Evolutionary conservation across 2,888 invertebrate genomes (phyloP), one percentile per base, ranked within the genome.

Genomic region (Capitulum mitella): DNA sequence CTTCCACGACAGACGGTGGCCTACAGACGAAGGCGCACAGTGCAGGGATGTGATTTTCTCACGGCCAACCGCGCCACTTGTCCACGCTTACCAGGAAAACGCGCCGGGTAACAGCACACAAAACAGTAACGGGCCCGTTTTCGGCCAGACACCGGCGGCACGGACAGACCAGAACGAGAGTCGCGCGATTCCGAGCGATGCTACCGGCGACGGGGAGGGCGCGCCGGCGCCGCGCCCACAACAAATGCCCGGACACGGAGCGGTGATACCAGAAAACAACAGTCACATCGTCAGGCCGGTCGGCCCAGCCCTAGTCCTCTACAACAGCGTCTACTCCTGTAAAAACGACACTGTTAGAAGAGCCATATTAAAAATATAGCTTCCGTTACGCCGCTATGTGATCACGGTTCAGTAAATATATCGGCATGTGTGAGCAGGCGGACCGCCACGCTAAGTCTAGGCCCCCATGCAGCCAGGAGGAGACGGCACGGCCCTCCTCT

Each of bases 311-410:
- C 54, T n/a, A 26, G 22, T n/a, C 58, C 58, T 34, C 64, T 64
- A 34, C 34, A 61, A 64, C 64, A 64, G 34, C 29, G 64, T 64
- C 64, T 34, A 64, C 14, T 19, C 22, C 64, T 19, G 64, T 64
- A 64, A 64, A 64, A 64, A 64, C 64, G 32, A 19, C 64, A 29
- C 29, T 32, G 34, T 19, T 64, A 64, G 5, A 64, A 64, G 64
- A 32, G 64, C 64, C 64, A 64, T 64, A 64, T 64, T 64, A 64
- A 34, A 64, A 64, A 64, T 34, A 64, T 64, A 64, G 64, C 64
- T 34, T 64, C 64, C 34, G 34, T 19, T 29, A 16, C 16, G 32
- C 34, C 34, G 29, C 29, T 1, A 34, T 34, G 64, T 34, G 34
- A 64, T 34, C 34, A 64, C 64, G 32, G 34, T 29, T 0, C 34